These are phyloP conservation scores for Nanorana parkeri DNA, from an alignment of 2,113 vertebrate genomes.

Conservation along the genomic window DNA sequence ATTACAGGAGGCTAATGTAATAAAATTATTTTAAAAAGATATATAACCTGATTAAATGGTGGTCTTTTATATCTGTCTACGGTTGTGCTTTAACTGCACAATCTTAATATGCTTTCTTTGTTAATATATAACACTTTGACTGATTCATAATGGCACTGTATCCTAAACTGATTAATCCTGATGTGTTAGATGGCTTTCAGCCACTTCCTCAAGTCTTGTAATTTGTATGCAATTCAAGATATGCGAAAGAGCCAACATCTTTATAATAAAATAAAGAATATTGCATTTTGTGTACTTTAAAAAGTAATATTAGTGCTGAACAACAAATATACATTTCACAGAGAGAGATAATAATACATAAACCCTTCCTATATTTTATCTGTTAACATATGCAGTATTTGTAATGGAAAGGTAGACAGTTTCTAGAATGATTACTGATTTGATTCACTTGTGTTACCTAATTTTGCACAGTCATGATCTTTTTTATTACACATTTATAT, in stretches of 20 bases:
- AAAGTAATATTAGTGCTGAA: neutral
- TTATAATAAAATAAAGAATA: constrained; percentile 14
- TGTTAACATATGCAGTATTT: too few species aligned
- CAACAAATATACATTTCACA: neutral
- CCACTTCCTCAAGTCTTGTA: constrained; percentile 30
- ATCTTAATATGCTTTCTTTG: constrained; percentile 3
- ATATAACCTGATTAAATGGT: too few species aligned
- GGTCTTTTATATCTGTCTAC: too few species aligned
- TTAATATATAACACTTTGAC: neutral
- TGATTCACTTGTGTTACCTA: too few species aligned
- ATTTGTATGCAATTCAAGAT: constrained; percentile 6
- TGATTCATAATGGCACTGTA: constrained; percentile 25
- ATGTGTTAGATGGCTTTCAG: constrained; percentile 24
- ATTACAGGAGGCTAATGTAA: too few species aligned
- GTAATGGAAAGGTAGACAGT: too few species aligned
- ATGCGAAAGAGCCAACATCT: neutral
- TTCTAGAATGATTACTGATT: too few species aligned
- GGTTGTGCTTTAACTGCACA: too few species aligned
- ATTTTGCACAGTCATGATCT: too few species aligned
- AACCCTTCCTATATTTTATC: too few species aligned
- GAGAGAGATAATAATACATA: neutral
- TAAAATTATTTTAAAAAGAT: too few species aligned
- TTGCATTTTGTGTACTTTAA: constrained; percentile 6
- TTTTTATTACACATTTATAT: too few species aligned
- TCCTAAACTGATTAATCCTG: constrained; percentile 42